phyloP scores from a whole-genome alignment of 2,113 vertebrate genomes.

The Coryphaenoides rupestris region DNA sequence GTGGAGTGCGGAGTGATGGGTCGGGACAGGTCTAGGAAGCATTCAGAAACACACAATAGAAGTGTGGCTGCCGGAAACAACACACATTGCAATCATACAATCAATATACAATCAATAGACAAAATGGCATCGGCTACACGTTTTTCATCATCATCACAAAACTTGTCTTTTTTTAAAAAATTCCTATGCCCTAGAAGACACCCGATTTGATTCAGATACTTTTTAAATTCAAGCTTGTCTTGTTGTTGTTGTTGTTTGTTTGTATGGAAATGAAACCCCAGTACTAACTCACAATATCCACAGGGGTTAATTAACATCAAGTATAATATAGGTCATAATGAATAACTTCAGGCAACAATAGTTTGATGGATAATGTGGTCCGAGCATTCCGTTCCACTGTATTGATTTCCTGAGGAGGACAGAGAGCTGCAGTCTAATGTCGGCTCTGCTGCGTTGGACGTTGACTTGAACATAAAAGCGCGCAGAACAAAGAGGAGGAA shows the following conservation, averaged over 20 bases:
- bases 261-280: too few species aligned
- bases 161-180: too few species aligned
- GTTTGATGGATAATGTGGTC: conserved; percentile 35
- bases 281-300: too few species aligned
- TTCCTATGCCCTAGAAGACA: too few species aligned
- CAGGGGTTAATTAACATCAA: too few species aligned
- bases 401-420: conserved; percentile 48
- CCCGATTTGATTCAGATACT: too few species aligned
- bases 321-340: conserved; percentile 18
- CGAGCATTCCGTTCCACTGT: conserved; percentile 13
- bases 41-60: conserved; percentile 12
- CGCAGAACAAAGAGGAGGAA: conserved; percentile 71
- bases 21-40: conserved; percentile 47
- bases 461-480: conserved; percentile 67
- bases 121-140: too few species aligned
- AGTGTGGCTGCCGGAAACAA: background rate
- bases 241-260: too few species aligned
- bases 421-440: conserved; percentile 50
- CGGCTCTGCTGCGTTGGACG: conserved; percentile 56
- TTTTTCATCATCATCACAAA: too few species aligned
- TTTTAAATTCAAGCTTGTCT: too few species aligned
- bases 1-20: conserved; percentile 46
- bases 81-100: background rate
- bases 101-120: too few species aligned
- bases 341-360: conserved; percentile 43